phyloP scores from a whole-genome alignment of 2,888 invertebrate genomes.

The Drosophila hamatofila region DNA sequence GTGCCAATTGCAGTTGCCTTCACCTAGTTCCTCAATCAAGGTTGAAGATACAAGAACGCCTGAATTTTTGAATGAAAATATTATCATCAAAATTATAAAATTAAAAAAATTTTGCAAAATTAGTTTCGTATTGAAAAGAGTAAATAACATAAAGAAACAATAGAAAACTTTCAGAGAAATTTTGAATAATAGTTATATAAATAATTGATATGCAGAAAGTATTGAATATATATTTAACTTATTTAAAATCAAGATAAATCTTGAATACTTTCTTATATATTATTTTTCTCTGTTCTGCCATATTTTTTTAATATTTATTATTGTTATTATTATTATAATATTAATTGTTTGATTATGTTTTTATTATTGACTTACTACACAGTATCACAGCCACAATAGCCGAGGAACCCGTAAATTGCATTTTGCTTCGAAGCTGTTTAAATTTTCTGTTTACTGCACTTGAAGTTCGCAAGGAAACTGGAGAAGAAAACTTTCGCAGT shows the following conservation, averaged over 20 bases:
- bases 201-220: no score
- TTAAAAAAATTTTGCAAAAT: no score
- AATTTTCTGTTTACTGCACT: background rate
- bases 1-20: conserved; percentile 1
- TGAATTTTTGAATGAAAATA: background rate
- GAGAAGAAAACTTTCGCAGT: no score
- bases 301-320: no score
- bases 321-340: no score
- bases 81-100: no score
- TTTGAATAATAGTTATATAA: background rate
- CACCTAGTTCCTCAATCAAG: background rate
- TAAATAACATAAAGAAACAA: background rate
- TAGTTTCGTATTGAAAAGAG: background rate
- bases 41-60: conserved; percentile 5
- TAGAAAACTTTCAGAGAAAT: background rate
- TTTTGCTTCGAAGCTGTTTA: background rate
- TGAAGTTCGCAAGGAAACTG: conserved; percentile 14
- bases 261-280: no score
- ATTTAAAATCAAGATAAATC: no score
- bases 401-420: background rate
- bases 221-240: no score
- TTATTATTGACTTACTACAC: conserved; percentile 13
- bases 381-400: conserved; percentile 12
- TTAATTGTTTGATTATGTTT: no score
- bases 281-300: no score